These are phyloP conservation scores for Ethmia dodecea DNA, from an alignment of 2,888 invertebrate species.

Conservation along the genomic window DNA sequence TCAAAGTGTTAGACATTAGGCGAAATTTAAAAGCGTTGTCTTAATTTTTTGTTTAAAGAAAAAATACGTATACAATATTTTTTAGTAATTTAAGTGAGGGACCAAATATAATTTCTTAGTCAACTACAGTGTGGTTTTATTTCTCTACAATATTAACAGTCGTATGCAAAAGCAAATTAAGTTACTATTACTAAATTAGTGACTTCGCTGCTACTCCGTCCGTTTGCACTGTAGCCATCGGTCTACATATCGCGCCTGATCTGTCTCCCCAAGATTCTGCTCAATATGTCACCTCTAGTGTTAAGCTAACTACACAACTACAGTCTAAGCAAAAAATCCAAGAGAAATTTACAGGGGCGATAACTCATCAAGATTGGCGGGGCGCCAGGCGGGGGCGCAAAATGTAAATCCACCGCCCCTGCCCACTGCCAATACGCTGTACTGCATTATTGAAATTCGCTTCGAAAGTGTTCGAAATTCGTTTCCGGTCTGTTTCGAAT, in stretches of 20 bases:
- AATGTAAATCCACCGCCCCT: constrained; percentile 7
- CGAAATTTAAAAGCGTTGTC: too few species aligned
- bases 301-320: not conserved
- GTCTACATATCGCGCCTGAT: not conserved
- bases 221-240: not conserved
- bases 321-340: not conserved
- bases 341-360: not conserved
- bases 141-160: too few species aligned
- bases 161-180: not conserved
- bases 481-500: not conserved
- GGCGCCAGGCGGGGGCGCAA: constrained; percentile 11
- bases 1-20: too few species aligned
- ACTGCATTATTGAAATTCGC: constrained; percentile 15
- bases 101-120: too few species aligned
- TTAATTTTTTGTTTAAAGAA: too few species aligned
- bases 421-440: constrained; percentile 1
- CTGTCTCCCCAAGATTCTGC: not conserved
- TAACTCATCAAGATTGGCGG: constrained; percentile 12
- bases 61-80: too few species aligned
- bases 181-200: not conserved
- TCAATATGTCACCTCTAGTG: not conserved
- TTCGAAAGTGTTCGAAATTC: not conserved
- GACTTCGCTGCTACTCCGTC: not conserved
- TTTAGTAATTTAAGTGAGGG: too few species aligned
- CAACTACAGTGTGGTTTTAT: too few species aligned